Base-by-base conservation (phyloP, 2,797 vertebrate species). In the Todus mexicanus region DNA sequence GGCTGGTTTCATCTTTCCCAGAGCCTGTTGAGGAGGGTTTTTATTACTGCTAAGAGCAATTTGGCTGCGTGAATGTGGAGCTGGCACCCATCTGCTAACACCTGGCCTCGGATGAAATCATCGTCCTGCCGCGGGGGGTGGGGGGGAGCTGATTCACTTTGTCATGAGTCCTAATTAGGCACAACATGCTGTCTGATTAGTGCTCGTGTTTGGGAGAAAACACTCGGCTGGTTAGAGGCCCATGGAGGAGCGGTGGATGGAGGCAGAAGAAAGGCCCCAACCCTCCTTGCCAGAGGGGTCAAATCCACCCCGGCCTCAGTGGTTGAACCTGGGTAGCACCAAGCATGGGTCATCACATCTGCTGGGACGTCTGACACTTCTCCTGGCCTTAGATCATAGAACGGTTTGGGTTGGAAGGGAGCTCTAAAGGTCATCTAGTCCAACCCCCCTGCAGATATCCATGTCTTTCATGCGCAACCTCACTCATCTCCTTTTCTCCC, bases 1-100 rank as follows among this genome's bases (percentile, higher is more conserved):
- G 50, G 45, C 12, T 19, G 33, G 38, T 45, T 82, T 57, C 26
- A 22, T 29, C 75, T 71, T 64, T 57, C 42, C 40, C 9, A 3
- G 59, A 69, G 42, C 33, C 45, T 53, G n/a, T 5, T 61, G 50
- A 63, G 42, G 35, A 78, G 38, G 73, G 60, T 29, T 82, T 79
- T 92, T 53, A 65, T 64, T 35, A 29, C 47, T 8, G 47, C 75
- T 43, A 59, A n/a, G 88, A 89, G 88, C 35, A 84, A n/a, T 66
- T 79, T 85, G 93, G 85, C 88, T 59, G 37, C 0, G 0, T 15
- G 68, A 5, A 1, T 68, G 66, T 5, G 37, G 68, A 89, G 82
- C 85, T 94, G 93, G 92, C 93, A 87, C 72, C 68, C 23, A 6
- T 87, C 35, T 88, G 75, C 85, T 85, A 87, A 42, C 92, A 92